Evolutionary conservation across 2,113 vertebrate genomes (phyloP).

Genomic region (Tretioscincus oriximinensis): DNA sequence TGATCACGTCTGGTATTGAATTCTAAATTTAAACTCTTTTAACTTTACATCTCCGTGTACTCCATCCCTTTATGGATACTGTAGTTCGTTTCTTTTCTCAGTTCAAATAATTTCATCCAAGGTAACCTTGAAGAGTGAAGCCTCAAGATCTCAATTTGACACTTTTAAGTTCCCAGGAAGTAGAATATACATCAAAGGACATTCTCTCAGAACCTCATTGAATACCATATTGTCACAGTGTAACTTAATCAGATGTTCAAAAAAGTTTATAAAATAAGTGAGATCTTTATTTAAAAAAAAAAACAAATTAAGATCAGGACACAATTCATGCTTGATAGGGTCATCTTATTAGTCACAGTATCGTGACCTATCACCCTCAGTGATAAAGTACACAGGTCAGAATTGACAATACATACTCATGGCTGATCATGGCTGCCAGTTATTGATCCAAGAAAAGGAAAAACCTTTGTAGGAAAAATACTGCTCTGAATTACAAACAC

Average conservation of each 20-base stretch:
- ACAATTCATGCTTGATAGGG: slow-evolving; percentile 63
- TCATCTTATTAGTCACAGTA: slow-evolving; percentile 70
- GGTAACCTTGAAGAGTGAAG: neutral
- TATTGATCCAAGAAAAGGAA: slow-evolving; percentile 80
- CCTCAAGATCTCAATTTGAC: slow-evolving; percentile 50
- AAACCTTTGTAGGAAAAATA: slow-evolving; percentile 81
- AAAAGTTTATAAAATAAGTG: slow-evolving; percentile 56
- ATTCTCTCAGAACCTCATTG: slow-evolving; percentile 53
- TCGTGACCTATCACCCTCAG: slow-evolving; percentile 71
- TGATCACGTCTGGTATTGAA: neutral
- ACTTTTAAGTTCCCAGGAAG: slow-evolving; percentile 41
- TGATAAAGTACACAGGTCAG: slow-evolving; percentile 81
- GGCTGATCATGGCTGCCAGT: slow-evolving; percentile 80
- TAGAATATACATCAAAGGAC: slow-evolving; percentile 43
- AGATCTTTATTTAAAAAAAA: neutral
- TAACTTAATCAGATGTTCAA: slow-evolving; percentile 57
- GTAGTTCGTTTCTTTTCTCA: slow-evolving; percentile 13
- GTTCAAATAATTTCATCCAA: slow-evolving; percentile 32
- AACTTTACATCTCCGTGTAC: neutral
- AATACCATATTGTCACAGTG: slow-evolving; percentile 46
- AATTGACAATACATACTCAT: slow-evolving; percentile 80
- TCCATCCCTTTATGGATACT: slow-evolving; percentile 5
- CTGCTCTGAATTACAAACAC: slow-evolving; percentile 92
- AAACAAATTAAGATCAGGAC: slow-evolving; percentile 58
- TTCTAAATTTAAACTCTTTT: neutral